These are phyloP conservation scores for Oxygymnocypris stewartii DNA, from an alignment of 2,113 vertebrate species.

Conservation along the genomic window DNA sequence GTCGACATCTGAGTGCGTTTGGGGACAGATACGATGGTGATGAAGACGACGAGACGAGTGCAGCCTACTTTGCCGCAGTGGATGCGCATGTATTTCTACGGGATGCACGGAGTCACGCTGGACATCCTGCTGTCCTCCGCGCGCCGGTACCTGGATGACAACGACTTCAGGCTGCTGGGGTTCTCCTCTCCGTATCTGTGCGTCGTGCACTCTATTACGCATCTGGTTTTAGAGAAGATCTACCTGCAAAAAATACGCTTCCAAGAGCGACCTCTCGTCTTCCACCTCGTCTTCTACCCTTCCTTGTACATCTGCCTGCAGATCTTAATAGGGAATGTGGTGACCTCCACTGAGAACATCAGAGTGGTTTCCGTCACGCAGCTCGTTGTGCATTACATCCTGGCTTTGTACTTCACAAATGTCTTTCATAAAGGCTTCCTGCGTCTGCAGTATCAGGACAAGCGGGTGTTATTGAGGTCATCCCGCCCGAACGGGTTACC, in stretches of 20 bases:
- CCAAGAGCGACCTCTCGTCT: constrained; percentile 72
- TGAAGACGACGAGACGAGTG: constrained; percentile 62
- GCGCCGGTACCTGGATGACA: constrained; percentile 61
- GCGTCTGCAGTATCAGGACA: constrained; percentile 67
- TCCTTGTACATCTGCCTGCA: constrained; percentile 82
- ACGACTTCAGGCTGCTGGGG: constrained; percentile 78
- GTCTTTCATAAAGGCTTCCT: constrained; percentile 79
- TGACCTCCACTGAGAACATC: constrained; percentile 60
- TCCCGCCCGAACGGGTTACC: constrained; percentile 64
- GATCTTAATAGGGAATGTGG: constrained; percentile 73
- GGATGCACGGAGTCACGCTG: constrained; percentile 85
- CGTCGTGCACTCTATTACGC: constrained; percentile 78
- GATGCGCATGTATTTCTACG: constrained; percentile 88
- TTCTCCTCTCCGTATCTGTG: constrained; percentile 84
- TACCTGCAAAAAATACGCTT: constrained; percentile 79
- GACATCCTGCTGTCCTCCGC: constrained; percentile 79
- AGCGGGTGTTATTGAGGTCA: background rate
- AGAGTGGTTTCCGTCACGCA: constrained; percentile 65
- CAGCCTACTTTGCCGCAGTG: constrained; percentile 75
- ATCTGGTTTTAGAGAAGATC: constrained; percentile 81
- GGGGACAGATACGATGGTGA: constrained; percentile 61
- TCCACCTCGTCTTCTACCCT: constrained; percentile 81
- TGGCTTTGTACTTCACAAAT: constrained; percentile 79
- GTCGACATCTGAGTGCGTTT: constrained; percentile 11
- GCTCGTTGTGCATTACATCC: constrained; percentile 76